Base-by-base conservation (phyloP, 2,797 vertebrate genomes). In the Clarias pachynema region DNA sequence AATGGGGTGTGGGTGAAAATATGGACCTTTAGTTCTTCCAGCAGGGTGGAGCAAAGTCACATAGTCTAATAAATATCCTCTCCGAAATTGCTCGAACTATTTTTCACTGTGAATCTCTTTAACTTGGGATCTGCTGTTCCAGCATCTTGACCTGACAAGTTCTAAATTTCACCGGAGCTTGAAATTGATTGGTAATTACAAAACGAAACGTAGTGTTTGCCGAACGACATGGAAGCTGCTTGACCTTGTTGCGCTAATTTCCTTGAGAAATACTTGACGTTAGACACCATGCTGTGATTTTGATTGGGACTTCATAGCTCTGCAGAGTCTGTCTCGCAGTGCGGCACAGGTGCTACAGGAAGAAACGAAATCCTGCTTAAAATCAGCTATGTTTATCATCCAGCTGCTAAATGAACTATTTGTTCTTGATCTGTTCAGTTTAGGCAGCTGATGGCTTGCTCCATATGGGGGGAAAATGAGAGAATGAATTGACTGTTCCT, bases 241-340 rank as follows among this genome's bases (percentile, higher is more conserved):
- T 70, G 73, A 82, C 77, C 79, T 83, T 84, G 69, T 78, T 87
- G 62, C 68, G 62, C 81, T 65, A 34, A 81, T 59, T 66, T 72
- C 66, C 60, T 57, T 24, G 6, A 84, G 31, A 84, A 69, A 84
- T 78, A 65, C 81, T 83, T 56, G 56, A 62, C 44, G 60, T 75
- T 83, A 65, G 63, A 82, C 24, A 5, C 68, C 89, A 20, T 57
- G 82, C 87, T 88, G 86, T 83, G 89, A 87, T 86, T 85, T 86
- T 89, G 84, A 88, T 89, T 88, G 84, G 73, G 83, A 84, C 66
- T 78, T 68, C 70, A 75, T 56, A 69, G 59, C 56, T 3, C 82
- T 77, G 40, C 56, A 60, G 49, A 70, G 72, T 59, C 84, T 70
- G 73, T 77, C 89, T 87, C 79, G 65, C 53, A 44, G 66, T 63